Evolutionary conservation across 1,140 invertebrate species (phyloP).

Genomic region (Drosophila orosa): DNA sequence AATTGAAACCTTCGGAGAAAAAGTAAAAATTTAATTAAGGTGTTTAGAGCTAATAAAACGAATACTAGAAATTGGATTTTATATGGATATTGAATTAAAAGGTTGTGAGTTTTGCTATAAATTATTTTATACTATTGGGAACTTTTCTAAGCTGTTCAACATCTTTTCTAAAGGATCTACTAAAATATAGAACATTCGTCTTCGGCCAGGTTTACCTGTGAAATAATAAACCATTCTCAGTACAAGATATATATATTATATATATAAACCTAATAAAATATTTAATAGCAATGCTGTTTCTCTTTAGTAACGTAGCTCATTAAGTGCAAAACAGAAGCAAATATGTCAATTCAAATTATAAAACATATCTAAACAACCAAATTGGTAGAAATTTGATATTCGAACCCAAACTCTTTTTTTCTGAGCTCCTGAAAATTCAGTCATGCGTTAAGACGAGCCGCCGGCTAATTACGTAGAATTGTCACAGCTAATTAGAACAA

Average conservation of each 20-base stretch:
- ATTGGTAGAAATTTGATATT: slow-evolving; percentile 69
- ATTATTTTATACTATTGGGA: too few species aligned
- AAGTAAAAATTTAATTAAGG: too few species aligned
- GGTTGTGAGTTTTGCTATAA: background rate
- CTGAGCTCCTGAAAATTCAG: slow-evolving; percentile 24
- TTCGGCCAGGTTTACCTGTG: background rate
- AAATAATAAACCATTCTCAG: background rate
- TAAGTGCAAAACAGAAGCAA: slow-evolving; percentile 57
- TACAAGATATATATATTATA: too few species aligned
- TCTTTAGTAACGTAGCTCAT: background rate
- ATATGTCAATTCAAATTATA: slow-evolving; percentile 57
- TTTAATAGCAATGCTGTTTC: background rate
- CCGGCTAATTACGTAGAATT: slow-evolving; percentile 79
- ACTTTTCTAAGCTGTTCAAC: background rate
- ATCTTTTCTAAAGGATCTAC: background rate
- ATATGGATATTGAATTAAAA: background rate
- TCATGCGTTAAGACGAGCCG: slow-evolving; percentile 63
- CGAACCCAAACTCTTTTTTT: background rate
- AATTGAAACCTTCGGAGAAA: background rate
- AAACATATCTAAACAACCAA: slow-evolving; percentile 45
- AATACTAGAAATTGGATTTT: background rate
- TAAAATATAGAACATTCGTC: background rate
- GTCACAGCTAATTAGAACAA: slow-evolving; percentile 82
- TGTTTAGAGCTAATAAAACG: background rate
- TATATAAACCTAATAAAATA: background rate